Evolutionary conservation across 2,888 invertebrate species (phyloP), one percentile per base, ranked within the genome.

Genomic region (Diarsia dahlii): DNA sequence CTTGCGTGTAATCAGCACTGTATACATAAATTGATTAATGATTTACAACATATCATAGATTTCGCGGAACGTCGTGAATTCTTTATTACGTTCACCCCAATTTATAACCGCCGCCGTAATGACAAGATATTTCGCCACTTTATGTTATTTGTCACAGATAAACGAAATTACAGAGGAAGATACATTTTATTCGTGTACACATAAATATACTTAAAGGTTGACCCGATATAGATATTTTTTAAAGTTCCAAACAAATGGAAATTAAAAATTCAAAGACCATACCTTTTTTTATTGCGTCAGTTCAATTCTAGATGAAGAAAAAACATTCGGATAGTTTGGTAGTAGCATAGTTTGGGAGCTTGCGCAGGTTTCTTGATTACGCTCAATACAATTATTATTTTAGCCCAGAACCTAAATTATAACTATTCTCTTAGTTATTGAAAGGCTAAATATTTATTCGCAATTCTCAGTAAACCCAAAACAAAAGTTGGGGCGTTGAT

Each of bases 21-120:
- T 56, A 45, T 66, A 73, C 62, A 76, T 76, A 74, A 78, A 84
- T 75, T 80, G 66, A 80, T 84, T 78, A 84, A 73, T 80, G 66
- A 80, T 84, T 78, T 76, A 80, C 74, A 73, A 75, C 52, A 71
- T 79, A 73, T 74, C 63, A 76, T 75, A 70, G 52, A 75, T 76
- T 50, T 81, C 56, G 54, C 65, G 68, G 56, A 84, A 66, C 46
- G 69, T 84, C 73, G 73, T 75, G 62, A 76, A 74, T 75, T 71
- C 78, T 82, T 82, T 76, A 76, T 85, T 78, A 76, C 65, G 39
- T 63, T 71, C 39, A n/a, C 58, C 64, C 23, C 64, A 64, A 64
- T n/a, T n/a, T 76, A 76, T 62, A 28, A 76, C 70, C 56, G 56
- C 15, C 46, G 34, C 70, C 28, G 28, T 28, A 77, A 80, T 77